phyloP scores from a whole-genome alignment of 2,888 invertebrate genomes.

The Xestia xanthographa region DNA sequence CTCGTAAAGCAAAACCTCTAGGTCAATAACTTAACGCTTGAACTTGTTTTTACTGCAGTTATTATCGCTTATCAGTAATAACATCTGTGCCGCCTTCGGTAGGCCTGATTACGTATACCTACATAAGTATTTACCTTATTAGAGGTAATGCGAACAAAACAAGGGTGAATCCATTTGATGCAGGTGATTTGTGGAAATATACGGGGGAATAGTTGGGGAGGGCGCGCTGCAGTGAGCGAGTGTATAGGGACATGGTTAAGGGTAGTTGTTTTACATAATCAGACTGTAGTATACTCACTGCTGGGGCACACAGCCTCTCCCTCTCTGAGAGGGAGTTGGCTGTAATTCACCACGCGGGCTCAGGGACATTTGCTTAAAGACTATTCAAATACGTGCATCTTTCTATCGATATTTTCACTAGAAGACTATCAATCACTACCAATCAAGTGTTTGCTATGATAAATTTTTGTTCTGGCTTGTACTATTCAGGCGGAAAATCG shows the following conservation, averaged over 20 bases:
- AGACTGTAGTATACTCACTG: background rate
- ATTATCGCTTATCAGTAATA: constrained; percentile 27
- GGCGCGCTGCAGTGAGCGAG: background rate
- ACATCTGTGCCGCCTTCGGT: constrained; percentile 30
- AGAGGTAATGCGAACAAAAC: constrained; percentile 31
- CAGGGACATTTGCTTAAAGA: background rate
- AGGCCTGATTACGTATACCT: constrained; percentile 28
- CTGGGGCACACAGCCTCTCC: background rate
- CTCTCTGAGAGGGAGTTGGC: background rate
- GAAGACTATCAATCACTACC: background rate
- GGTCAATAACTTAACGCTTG: constrained; percentile 23
- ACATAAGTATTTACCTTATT: constrained; percentile 45
- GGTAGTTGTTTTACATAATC: background rate
- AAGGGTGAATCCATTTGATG: constrained; percentile 56
- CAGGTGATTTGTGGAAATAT: constrained; percentile 47
- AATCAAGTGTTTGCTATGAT: background rate
- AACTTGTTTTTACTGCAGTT: constrained; percentile 19
- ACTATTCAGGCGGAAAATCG: background rate
- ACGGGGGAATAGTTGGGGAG: background rate
- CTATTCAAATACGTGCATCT: background rate
- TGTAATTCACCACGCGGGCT: background rate
- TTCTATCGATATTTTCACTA: background rate
- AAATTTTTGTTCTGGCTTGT: background rate
- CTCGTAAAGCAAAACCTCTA: constrained; percentile 21
- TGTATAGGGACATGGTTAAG: too few relatives aligned